A percentile compares a stretch with the other conserved stretches of the same genome.
Evolutionary conservation across 2,797 vertebrate species (phyloP).

Genomic region (Potorous gilbertii): DNA sequence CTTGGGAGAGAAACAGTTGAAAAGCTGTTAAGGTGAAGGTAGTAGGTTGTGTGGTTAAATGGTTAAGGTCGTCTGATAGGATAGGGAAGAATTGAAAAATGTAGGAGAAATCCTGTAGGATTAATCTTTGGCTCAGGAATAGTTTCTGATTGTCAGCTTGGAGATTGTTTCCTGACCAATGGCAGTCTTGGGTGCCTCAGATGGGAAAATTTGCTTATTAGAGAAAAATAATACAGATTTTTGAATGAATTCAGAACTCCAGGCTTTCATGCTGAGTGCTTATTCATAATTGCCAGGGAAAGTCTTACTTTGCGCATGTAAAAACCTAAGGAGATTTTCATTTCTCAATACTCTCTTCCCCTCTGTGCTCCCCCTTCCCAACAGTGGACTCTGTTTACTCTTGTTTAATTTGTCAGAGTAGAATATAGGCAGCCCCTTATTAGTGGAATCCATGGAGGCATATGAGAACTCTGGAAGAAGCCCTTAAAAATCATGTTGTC

Average conservation of each 20-base stretch:
- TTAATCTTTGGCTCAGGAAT: not conserved
- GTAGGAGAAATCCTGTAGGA: not conserved
- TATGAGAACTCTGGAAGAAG: not conserved
- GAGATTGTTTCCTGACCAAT: conserved; percentile 16
- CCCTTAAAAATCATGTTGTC: not conserved
- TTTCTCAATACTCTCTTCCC: not conserved
- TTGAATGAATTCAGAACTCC: not conserved
- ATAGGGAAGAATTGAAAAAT: not conserved
- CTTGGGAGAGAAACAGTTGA: not conserved
- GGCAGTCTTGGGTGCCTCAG: not conserved
- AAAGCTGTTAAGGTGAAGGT: not conserved
- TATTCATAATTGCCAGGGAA: not conserved
- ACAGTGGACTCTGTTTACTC: not conserved
- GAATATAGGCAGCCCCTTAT: not conserved
- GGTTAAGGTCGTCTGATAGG: not conserved
- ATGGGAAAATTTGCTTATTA: not conserved
- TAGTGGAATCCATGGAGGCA: not conserved
- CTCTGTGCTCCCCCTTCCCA: not conserved
- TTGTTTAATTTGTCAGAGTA: conserved; percentile 4
- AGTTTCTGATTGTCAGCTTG: not conserved
- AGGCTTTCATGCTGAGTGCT: not conserved
- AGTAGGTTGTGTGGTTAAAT: not conserved
- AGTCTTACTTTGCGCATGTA: not conserved
- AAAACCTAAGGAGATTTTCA: not conserved
- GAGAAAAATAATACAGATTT: not conserved